Evolutionary conservation across 1,140 invertebrate genomes (phyloP).

Genomic region (Drosophila lowei): DNA sequence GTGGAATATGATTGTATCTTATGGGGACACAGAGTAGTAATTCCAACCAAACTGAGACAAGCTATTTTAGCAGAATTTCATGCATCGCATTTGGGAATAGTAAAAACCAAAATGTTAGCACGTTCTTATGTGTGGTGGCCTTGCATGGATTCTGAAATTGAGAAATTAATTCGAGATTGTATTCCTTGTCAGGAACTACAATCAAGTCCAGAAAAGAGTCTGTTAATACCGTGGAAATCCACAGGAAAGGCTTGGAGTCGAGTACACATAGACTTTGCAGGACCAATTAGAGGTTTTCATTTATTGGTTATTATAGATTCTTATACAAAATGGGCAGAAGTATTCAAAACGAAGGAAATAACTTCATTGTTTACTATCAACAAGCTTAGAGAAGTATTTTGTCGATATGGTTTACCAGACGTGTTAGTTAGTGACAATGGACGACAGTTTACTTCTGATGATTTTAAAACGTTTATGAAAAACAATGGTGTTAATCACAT

Average conservation of each 20-base stretch:
- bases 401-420: no score
- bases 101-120: slow-evolving; percentile 13
- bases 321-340: slow-evolving; percentile 2
- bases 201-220: slow-evolving; percentile 4
- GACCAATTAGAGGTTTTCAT: no score
- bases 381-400: no score
- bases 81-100: slow-evolving; percentile 25
- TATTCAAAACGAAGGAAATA: not conserved
- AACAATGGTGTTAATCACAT: no score
- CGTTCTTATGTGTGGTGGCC: not conserved
- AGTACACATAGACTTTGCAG: no score
- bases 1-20: slow-evolving; percentile 49
- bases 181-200: not conserved
- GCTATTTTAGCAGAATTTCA: slow-evolving; percentile 70
- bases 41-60: slow-evolving; percentile 49
- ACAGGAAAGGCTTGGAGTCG: not conserved
- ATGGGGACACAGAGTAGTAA: slow-evolving; percentile 52
- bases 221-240: slow-evolving; percentile 3
- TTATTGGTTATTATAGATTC: not conserved
- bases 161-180: no score
- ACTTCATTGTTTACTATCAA: not conserved
- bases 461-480: no score
- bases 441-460: no score
- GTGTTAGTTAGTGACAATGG: no score
- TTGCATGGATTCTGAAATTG: no score